Conservation (phyloP, 1,140 invertebrate genomes). For the Diachasmimorpha longicaudata region DNA sequence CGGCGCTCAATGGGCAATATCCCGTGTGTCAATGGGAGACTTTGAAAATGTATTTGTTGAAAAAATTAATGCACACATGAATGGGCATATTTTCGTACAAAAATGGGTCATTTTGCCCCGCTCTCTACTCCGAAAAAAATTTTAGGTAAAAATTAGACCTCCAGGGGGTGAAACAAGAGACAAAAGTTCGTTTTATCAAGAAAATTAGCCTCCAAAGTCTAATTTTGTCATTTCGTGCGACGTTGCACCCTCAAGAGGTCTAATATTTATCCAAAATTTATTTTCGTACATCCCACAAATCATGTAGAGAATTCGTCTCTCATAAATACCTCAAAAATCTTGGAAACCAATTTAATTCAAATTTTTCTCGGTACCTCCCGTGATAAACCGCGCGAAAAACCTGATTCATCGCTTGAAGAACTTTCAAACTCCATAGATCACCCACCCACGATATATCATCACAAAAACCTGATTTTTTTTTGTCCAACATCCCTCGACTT, state of each 20-base stretch:
- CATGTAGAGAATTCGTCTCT: not conserved
- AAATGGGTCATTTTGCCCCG: too few species aligned
- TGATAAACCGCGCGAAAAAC: not conserved
- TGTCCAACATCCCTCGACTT: not conserved
- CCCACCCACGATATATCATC: not conserved
- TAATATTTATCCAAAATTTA: too few species aligned
- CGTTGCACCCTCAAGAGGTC: too few species aligned
- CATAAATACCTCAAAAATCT: not conserved
- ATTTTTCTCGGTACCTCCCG: not conserved
- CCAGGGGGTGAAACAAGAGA: too few species aligned
- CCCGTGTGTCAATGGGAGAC: not conserved
- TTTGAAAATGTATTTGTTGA: not conserved
- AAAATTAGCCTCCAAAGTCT: too few species aligned
- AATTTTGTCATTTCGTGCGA: too few species aligned
- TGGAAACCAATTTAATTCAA: not conserved
- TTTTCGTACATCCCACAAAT: too few species aligned
- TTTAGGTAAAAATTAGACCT: too few species aligned
- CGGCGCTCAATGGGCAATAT: not conserved
- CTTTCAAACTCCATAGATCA: not conserved
- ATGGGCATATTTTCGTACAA: too few species aligned
- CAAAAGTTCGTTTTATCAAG: too few species aligned
- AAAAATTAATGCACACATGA: too few species aligned
- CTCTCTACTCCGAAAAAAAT: too few species aligned
- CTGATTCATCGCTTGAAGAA: not conserved
- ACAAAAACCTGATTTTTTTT: not conserved